These are phyloP conservation scores for Strix uralensis DNA, from an alignment of 2,113 vertebrate species.

Conservation along the genomic window DNA sequence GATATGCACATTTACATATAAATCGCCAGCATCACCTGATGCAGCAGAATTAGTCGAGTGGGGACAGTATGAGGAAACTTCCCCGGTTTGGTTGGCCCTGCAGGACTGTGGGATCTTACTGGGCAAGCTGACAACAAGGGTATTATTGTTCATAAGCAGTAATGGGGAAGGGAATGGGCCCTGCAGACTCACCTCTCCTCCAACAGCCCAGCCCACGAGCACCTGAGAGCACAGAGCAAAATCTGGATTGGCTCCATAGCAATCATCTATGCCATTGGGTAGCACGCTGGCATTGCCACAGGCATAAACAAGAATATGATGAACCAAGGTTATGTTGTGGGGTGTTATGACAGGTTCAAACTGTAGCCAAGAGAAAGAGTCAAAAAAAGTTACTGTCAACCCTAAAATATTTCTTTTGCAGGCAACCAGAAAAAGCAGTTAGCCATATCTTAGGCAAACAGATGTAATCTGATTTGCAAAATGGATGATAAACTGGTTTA, in stretches of 20 bases:
- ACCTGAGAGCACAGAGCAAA: slow-evolving; percentile 69
- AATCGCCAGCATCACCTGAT: neutral
- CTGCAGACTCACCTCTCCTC: slow-evolving; percentile 77
- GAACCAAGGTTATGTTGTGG: slow-evolving; percentile 68
- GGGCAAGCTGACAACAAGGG: neutral
- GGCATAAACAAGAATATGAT: slow-evolving; percentile 80
- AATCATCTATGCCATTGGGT: slow-evolving; percentile 32
- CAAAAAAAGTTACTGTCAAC: neutral
- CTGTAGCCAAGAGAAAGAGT: slow-evolving; percentile 45
- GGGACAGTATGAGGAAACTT: neutral
- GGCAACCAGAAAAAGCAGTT: neutral
- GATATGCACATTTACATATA: neutral
- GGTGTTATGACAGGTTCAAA: slow-evolving; percentile 71
- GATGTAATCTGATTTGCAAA: neutral
- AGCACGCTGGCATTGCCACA: slow-evolving; percentile 69
- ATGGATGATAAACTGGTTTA: neutral
- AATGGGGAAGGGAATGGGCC: neutral
- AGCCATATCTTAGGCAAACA: neutral
- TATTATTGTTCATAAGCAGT: neutral
- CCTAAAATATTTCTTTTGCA: neutral
- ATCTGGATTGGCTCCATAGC: slow-evolving; percentile 60
- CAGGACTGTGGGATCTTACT: neutral
- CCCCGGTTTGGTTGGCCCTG: neutral
- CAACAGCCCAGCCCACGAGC: slow-evolving; percentile 79
- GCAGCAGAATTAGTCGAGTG: neutral